Evolutionary conservation across 2,113 vertebrate genomes (phyloP).

Genomic region (Phasianus colchicus): DNA sequence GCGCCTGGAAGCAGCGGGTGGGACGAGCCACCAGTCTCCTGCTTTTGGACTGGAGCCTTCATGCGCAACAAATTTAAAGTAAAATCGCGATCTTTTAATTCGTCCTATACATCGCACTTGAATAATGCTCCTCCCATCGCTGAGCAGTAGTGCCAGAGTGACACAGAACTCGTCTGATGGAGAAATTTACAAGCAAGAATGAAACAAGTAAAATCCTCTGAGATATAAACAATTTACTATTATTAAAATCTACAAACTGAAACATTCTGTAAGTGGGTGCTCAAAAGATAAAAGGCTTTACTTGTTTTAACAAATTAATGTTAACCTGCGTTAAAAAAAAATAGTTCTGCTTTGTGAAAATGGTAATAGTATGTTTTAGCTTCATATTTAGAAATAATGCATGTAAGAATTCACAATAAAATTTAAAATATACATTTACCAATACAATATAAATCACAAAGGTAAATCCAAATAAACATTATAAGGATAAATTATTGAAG

Average conservation of each 20-base stretch:
- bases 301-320: not conserved
- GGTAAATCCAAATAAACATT: constrained; percentile 53
- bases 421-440: constrained; percentile 44
- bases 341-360: not conserved
- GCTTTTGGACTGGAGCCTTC: not conserved
- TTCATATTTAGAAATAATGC: constrained; percentile 8
- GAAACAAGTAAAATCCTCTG: not conserved
- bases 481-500: constrained; percentile 60
- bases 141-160: not conserved
- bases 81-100: not conserved
- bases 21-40: not conserved
- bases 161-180: not conserved
- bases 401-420: constrained; percentile 16
- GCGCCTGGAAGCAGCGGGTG: too few relatives aligned
- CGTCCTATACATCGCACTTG: not conserved
- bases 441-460: constrained; percentile 16
- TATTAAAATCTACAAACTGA: not conserved
- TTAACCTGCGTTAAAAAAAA: not conserved
- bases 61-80: not conserved
- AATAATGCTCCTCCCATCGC: not conserved
- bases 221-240: not conserved
- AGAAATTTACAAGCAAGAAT: not conserved
- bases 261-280: not conserved
- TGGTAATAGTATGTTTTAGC: not conserved
- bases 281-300: not conserved